A percentile compares a stretch with the other conserved stretches of the same genome.
phyloP scores from a whole-genome alignment of 2,888 invertebrate genomes.

The Cryptophagus acutangulus region DNA sequence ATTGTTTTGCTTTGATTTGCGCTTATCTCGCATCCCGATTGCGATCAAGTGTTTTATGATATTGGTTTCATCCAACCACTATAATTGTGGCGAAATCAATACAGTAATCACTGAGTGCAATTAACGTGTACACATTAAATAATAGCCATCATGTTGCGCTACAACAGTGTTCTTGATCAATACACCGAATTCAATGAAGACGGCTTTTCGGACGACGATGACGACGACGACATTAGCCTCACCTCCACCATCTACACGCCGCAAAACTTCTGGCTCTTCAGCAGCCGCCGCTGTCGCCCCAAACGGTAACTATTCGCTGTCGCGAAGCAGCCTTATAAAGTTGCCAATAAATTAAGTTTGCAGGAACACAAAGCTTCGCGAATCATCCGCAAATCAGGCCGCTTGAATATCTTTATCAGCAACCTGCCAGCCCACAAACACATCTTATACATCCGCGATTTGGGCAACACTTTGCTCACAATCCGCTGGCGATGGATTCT shows the following conservation, averaged over 20 bases:
- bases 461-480: constrained; percentile 63
- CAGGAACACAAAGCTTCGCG: constrained; percentile 24
- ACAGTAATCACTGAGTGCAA: background rate
- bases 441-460: constrained; percentile 46
- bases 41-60: background rate
- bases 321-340: too few relatives aligned
- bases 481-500: constrained; percentile 70
- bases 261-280: too few relatives aligned
- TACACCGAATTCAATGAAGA: constrained; percentile 28
- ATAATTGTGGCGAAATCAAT: background rate
- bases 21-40: too few relatives aligned
- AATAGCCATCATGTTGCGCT: constrained; percentile 21
- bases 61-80: background rate
- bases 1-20: too few relatives aligned
- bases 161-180: constrained; percentile 24
- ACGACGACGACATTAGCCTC: too few relatives aligned
- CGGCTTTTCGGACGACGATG: constrained; percentile 28
- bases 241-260: too few relatives aligned
- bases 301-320: too few relatives aligned
- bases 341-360: constrained; percentile 14
- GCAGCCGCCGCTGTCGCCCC: too few relatives aligned
- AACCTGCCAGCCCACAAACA: constrained; percentile 35
- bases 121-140: background rate
- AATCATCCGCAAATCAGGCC: constrained; percentile 33
- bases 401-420: constrained; percentile 30